Evolutionary conservation across 2,797 vertebrate species (phyloP).

Genomic region (Tenualosa thibaudeaui): DNA sequence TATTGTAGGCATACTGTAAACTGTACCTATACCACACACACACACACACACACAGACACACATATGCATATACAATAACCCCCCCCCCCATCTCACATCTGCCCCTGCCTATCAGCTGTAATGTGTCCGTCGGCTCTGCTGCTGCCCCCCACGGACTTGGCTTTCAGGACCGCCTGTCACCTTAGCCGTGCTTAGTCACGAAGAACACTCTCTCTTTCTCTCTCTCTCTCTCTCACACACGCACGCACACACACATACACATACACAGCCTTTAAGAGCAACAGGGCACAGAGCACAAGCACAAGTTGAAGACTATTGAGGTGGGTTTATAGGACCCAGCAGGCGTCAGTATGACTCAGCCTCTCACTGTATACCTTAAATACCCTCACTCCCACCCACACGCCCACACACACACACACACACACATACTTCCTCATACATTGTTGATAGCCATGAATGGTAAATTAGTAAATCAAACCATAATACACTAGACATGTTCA

Average conservation of each 20-base stretch:
- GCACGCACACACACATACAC: background rate
- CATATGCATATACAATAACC: background rate
- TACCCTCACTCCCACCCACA: too few relatives aligned
- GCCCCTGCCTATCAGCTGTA: slow-evolving; percentile 10
- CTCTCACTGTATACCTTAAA: too few relatives aligned
- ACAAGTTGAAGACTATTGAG: too few relatives aligned
- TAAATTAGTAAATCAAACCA: background rate
- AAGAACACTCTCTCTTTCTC: background rate
- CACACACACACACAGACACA: background rate
- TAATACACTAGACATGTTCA: background rate
- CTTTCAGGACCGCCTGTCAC: slow-evolving; percentile 4
- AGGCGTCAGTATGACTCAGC: too few relatives aligned
- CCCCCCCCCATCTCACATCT: background rate
- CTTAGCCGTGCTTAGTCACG: slow-evolving; percentile 6
- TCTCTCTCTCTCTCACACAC: too few relatives aligned
- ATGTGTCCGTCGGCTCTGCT: background rate
- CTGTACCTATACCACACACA: background rate
- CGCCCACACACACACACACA: too few relatives aligned
- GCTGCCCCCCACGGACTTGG: background rate
- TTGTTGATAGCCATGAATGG: too few relatives aligned
- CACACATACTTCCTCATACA: too few relatives aligned
- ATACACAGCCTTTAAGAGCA: background rate
- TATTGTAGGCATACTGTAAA: too few relatives aligned
- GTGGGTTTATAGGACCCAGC: too few relatives aligned
- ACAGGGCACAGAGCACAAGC: too few relatives aligned